A percentile compares a stretch with the other conserved stretches of the same genome.
Conservation (phyloP, 1,140 invertebrate genomes). For the Tetramorium alpestre region DNA sequence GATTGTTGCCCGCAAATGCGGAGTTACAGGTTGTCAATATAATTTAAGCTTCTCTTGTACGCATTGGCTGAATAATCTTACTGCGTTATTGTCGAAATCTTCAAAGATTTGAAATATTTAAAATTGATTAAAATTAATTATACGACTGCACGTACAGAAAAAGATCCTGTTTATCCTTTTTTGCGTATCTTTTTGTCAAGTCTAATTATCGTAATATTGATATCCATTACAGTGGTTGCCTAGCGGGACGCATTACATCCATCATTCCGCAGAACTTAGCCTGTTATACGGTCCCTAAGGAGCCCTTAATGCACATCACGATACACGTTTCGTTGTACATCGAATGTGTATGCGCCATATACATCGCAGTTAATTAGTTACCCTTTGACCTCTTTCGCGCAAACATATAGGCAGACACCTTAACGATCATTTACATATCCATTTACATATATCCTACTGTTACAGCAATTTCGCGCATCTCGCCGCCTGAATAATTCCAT, state of each 20-base stretch:
- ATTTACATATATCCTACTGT: slow-evolving; percentile 56
- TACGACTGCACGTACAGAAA: background rate
- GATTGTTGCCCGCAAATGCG: slow-evolving; percentile 13
- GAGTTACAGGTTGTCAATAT: slow-evolving; percentile 8
- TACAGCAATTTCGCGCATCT: slow-evolving; percentile 47
- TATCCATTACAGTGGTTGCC: slow-evolving; percentile 6
- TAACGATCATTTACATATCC: slow-evolving; percentile 62
- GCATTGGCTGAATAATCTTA: background rate
- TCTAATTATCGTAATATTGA: slow-evolving; percentile 34
- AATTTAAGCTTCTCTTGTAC: background rate
- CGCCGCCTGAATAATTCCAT: slow-evolving; percentile 40
- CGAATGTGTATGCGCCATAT: slow-evolving; percentile 55
- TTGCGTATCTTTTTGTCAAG: background rate
- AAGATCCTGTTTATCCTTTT: background rate
- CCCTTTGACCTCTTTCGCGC: slow-evolving; percentile 58
- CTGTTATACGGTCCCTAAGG: slow-evolving; percentile 60
- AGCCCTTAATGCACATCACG: slow-evolving; percentile 65
- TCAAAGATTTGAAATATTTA: background rate
- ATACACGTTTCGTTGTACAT: slow-evolving; percentile 51
- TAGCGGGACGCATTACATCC: slow-evolving; percentile 61
- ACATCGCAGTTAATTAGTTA: slow-evolving; percentile 54
- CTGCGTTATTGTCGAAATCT: background rate
- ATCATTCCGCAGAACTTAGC: slow-evolving; percentile 63
- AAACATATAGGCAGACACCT: slow-evolving; percentile 37
- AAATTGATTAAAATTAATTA: background rate